Evolutionary conservation across 2,888 invertebrate species (phyloP), one percentile per base, ranked within the genome.

Genomic region (Lordiphosa andalusiaca): DNA sequence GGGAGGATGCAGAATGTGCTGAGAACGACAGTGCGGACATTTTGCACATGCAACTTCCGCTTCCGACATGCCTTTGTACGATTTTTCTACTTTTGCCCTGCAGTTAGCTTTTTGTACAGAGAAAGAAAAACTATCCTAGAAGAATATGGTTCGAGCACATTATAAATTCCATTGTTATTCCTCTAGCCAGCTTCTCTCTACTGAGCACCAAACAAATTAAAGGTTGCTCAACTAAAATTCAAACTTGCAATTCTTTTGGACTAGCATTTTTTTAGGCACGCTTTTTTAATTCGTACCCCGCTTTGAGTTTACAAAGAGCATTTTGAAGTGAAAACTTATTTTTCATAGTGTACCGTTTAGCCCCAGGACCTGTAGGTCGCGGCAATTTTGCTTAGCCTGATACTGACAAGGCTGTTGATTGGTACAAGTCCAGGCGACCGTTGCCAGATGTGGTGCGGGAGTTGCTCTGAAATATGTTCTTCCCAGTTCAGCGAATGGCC

Each of bases 21-120:
- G 49, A 39, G 51, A 51, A 51, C 60, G 50, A 52, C 62, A 58
- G 44, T 46, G 54, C 55, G 62, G 55, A 57, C 78, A 61, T 63
- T 77, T 77, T 60, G 40, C 84, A 63, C 71, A 77, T 82, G 85
- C 75, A 77, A 71, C 85, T 83, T 82, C 85, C 77, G 75, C 68
- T 77, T 84, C 83, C 83, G 75, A 62, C 82, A 66, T 66, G 78
- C 71, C 71, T 81, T 84, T 84, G 74, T 74, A 56, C 62, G 50
- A 36, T 46, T 40, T 38, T 48, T 7, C 46, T 30, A 12, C 19
- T 53, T 42, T 53, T 38, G 33, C 41, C 6, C 30, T 30, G 30
- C 7, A 30, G 30, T 23, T 38, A 23, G 19, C 33, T 35, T 23
- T 36, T 23, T 13, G 7, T 16, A 30, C 44, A 44, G 44, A 44